Conservation (phyloP, 2,797 vertebrate species). For the Mallotus villosus region DNA sequence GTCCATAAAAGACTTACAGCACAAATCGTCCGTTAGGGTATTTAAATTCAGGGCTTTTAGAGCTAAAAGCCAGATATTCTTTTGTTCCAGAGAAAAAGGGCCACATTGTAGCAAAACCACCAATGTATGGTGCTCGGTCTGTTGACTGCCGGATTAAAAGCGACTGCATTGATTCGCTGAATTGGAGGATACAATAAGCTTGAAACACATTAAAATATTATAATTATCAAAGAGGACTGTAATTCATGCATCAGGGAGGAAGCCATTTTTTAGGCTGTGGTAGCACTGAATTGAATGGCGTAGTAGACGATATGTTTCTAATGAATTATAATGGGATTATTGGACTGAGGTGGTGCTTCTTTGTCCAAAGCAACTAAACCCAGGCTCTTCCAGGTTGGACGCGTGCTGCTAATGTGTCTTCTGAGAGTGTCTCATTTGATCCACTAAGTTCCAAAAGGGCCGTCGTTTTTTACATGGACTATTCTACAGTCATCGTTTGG, state of each 20-base stretch:
- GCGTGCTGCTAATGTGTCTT: too few relatives aligned
- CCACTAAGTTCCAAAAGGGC: too few relatives aligned
- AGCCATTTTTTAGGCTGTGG: conserved; percentile 29
- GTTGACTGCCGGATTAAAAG: conserved; percentile 36
- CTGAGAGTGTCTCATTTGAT: too few relatives aligned
- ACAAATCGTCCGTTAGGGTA: conserved; percentile 34
- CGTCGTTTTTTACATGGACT: too few relatives aligned
- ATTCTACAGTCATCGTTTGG: too few relatives aligned
- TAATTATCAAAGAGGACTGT: conserved; percentile 54
- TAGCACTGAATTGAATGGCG: conserved; percentile 36
- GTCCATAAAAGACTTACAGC: conserved; percentile 27
- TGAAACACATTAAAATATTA: conserved; percentile 56
- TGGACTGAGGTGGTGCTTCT: conserved; percentile 42
- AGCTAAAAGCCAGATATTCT: conserved; percentile 53
- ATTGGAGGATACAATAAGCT: conserved; percentile 44
- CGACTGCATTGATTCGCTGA: conserved; percentile 21
- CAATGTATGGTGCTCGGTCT: conserved; percentile 22
- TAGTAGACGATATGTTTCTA: conserved; percentile 35
- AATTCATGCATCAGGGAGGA: conserved; percentile 46
- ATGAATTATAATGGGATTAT: conserved; percentile 60
- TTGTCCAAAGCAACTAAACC: conserved; percentile 34
- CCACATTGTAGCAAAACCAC: conserved; percentile 12
- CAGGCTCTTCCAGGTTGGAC: not conserved
- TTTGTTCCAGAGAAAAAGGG: conserved; percentile 51
- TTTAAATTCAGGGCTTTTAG: conserved; percentile 50